A percentile compares a stretch with the other conserved stretches of the same genome.
Evolutionary conservation across 2,113 vertebrate species (phyloP).

Genomic region (Vidua chalybeata): DNA sequence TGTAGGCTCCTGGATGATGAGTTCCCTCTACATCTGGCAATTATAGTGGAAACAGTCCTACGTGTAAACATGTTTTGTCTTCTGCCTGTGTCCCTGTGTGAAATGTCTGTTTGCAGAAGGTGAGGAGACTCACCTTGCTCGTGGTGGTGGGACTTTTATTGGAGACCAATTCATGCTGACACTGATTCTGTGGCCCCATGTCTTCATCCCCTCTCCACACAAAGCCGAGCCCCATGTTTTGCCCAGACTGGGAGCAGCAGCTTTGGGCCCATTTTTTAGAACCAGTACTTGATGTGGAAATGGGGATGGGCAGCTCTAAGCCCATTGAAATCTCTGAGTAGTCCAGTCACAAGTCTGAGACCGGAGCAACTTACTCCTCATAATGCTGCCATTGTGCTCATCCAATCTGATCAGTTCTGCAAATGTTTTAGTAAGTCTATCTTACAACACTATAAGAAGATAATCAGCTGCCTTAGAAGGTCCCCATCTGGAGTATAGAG

Average conservation of each 20-base stretch:
- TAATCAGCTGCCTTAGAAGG: slow-evolving; percentile 87
- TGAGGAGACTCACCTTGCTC: not conserved
- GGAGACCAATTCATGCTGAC: not conserved
- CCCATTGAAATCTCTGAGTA: slow-evolving; percentile 54
- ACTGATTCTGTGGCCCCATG: not conserved
- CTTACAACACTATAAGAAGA: slow-evolving; percentile 81
- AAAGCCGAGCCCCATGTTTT: not conserved
- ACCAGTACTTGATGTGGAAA: slow-evolving; percentile 17
- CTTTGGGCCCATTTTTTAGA: not conserved
- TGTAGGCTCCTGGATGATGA: not conserved
- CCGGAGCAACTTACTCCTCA: slow-evolving; percentile 55
- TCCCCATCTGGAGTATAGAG: slow-evolving; percentile 93
- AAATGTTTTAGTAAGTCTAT: slow-evolving; percentile 83
- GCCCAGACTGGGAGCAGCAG: not conserved
- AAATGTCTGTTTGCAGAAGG: not conserved
- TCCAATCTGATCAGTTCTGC: slow-evolving; percentile 77
- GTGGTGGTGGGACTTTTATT: not conserved
- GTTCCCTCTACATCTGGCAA: not conserved
- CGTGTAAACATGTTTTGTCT: not conserved
- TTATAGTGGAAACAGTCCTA: not conserved
- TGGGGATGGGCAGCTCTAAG: slow-evolving; percentile 45
- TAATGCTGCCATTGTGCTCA: slow-evolving; percentile 78
- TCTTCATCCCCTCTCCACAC: not conserved
- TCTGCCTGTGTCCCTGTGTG: not conserved
- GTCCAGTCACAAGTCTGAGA: slow-evolving; percentile 58